phyloP scores from a whole-genome alignment of 1,140 invertebrate genomes.

The Drosophila pseudoobscura region DNA sequence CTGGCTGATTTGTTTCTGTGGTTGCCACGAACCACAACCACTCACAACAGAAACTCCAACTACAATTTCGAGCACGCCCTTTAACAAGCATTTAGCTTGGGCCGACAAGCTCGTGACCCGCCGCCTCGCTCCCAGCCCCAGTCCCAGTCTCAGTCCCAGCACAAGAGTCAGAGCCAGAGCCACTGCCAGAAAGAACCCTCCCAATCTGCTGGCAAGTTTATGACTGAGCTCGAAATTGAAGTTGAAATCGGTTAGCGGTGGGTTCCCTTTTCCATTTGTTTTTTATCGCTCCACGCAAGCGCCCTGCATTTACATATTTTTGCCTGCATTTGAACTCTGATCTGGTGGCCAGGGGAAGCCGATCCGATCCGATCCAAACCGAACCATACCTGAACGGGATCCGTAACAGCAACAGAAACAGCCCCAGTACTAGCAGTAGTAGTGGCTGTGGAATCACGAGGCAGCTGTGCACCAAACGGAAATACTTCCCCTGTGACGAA shows the following conservation, averaged over 20 bases:
- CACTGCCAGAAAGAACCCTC: slow-evolving; percentile 16
- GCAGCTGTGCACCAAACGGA: slow-evolving; percentile 58
- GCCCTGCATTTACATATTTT: slow-evolving; percentile 78
- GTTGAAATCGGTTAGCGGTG: slow-evolving; percentile 54
- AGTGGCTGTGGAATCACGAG: not conserved
- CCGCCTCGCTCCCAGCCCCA: slow-evolving; percentile 19
- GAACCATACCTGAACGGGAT: slow-evolving; percentile 1
- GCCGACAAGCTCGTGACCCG: slow-evolving; percentile 63
- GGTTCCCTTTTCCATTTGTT: slow-evolving; percentile 47
- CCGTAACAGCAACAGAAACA: not conserved
- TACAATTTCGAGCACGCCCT: slow-evolving; percentile 71
- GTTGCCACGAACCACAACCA: slow-evolving; percentile 56
- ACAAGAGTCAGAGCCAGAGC: not conserved
- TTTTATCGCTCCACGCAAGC: slow-evolving; percentile 67
- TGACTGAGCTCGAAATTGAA: slow-evolving; percentile 60
- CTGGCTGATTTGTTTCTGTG: slow-evolving; percentile 77
- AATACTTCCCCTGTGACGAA: slow-evolving; percentile 54
- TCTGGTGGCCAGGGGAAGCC: slow-evolving; percentile 28
- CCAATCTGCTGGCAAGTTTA: slow-evolving; percentile 52
- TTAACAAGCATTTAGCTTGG: slow-evolving; percentile 75
- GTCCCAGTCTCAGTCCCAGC: not conserved
- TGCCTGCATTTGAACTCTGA: slow-evolving; percentile 74
- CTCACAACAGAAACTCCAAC: slow-evolving; percentile 15
- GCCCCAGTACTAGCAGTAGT: not conserved
- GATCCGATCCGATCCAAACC: slow-evolving; percentile 21